A percentile compares a stretch with the other conserved stretches of the same genome.
These are phyloP conservation scores for Orthosia gothica DNA, from an alignment of 2,888 invertebrate species.

Conservation along the genomic window DNA sequence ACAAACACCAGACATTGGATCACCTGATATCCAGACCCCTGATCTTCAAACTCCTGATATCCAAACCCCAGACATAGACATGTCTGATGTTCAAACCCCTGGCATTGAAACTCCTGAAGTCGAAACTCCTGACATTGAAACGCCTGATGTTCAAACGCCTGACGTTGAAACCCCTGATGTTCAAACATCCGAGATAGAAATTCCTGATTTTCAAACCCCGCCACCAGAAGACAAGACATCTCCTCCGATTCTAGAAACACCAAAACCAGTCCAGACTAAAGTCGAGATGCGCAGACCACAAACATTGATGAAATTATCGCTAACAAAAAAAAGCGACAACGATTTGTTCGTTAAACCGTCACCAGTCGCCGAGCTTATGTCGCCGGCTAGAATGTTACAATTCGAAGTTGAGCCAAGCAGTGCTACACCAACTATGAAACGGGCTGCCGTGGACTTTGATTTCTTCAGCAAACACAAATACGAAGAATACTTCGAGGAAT, in stretches of 20 bases:
- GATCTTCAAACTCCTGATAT: slow-evolving; percentile 2
- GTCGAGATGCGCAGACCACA: slow-evolving; percentile 70
- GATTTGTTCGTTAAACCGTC: slow-evolving; percentile 86
- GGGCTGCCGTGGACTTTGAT: slow-evolving; percentile 86
- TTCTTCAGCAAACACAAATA: slow-evolving; percentile 85
- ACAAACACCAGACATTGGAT: slow-evolving; percentile 40
- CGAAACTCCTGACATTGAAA: slow-evolving; percentile 47
- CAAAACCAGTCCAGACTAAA: slow-evolving; percentile 71
- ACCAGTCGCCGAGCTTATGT: slow-evolving; percentile 84
- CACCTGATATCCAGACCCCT: slow-evolving; percentile 44
- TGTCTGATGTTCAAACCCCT: slow-evolving; percentile 44
- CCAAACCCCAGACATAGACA: slow-evolving; percentile 46
- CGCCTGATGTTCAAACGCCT: slow-evolving; percentile 30
- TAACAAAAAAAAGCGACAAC: slow-evolving; percentile 79
- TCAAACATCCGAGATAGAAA: slow-evolving; percentile 46
- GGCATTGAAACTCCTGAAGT: slow-evolving; percentile 7
- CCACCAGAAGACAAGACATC: slow-evolving; percentile 59
- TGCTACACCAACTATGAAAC: slow-evolving; percentile 88
- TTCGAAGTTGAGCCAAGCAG: slow-evolving; percentile 83
- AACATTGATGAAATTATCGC: slow-evolving; percentile 79
- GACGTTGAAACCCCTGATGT: slow-evolving; percentile 3
- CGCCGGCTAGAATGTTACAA: slow-evolving; percentile 88
- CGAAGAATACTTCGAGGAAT: slow-evolving; percentile 81
- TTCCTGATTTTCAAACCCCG: slow-evolving; percentile 49
- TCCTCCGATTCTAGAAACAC: slow-evolving; percentile 77